Conservation (phyloP, 2,113 vertebrate species). For the Caloenas nicobarica region DNA sequence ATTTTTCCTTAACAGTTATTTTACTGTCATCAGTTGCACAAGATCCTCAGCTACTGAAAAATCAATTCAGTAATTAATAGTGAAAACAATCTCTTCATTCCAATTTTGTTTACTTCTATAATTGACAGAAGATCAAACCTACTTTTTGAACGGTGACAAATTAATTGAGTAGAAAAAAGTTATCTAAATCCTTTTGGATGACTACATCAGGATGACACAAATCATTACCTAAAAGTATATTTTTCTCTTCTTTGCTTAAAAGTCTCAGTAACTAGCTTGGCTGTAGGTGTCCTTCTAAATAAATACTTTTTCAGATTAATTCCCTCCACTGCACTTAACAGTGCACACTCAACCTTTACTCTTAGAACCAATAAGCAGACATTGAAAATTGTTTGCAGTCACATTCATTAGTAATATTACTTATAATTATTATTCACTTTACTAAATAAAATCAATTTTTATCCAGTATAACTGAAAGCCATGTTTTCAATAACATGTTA, state of each 20-base stretch:
- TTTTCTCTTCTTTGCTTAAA: background rate
- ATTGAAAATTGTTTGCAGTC: background rate
- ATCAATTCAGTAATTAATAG: background rate
- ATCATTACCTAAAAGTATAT: background rate
- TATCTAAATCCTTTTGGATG: background rate
- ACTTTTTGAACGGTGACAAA: background rate
- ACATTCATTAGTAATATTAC: background rate
- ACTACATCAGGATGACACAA: background rate
- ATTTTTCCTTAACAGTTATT: background rate
- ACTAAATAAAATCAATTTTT: background rate
- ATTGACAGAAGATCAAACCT: background rate
- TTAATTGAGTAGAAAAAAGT: background rate
- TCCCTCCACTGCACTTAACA: background rate
- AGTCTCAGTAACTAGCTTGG: background rate
- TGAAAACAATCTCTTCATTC: background rate
- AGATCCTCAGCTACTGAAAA: background rate
- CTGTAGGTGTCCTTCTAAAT: background rate
- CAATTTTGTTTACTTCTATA: background rate
- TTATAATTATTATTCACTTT: background rate
- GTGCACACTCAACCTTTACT: background rate
- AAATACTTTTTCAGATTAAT: background rate
- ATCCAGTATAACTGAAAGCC: background rate
- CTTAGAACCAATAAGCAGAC: background rate
- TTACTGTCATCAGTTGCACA: background rate
- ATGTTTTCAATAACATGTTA: background rate